phyloP scores from a whole-genome alignment of 2,888 invertebrate genomes.

The Coelopa pilipes region DNA sequence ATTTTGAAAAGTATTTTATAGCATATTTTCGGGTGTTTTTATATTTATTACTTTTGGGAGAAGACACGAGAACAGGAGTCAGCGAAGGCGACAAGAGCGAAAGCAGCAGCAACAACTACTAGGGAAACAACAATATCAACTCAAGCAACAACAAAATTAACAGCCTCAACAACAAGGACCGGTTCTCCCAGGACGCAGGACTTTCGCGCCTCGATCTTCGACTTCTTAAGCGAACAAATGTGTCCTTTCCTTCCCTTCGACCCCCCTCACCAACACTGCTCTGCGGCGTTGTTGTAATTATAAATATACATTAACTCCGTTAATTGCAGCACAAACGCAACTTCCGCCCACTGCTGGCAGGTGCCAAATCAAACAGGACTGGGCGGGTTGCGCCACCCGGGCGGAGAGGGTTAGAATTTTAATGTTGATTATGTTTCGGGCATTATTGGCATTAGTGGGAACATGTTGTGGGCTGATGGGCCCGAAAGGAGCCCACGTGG shows the following conservation, averaged over 20 bases:
- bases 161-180: too few relatives aligned
- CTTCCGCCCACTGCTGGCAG: conserved; percentile 34
- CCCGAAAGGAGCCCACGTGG: neutral
- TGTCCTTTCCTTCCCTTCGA: conserved; percentile 44
- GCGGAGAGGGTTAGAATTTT: conserved; percentile 26
- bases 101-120: too few relatives aligned
- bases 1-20: conserved; percentile 56
- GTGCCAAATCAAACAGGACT: neutral
- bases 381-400: neutral
- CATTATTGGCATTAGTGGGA: conserved; percentile 26
- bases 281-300: conserved; percentile 58
- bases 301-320: conserved; percentile 65
- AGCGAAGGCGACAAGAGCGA: neutral
- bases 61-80: conserved; percentile 20
- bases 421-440: conserved; percentile 31
- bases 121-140: too few relatives aligned
- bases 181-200: too few relatives aligned
- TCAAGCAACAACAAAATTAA: too few relatives aligned
- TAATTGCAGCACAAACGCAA: conserved; percentile 51
- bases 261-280: neutral
- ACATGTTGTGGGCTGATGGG: neutral
- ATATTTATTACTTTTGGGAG: conserved; percentile 65
- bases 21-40: conserved; percentile 63
- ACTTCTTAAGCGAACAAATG: conserved; percentile 61
- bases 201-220: conserved; percentile 16